Base-by-base conservation (phyloP, 2,797 vertebrate genomes). In the Leptatherina wallacei region DNA sequence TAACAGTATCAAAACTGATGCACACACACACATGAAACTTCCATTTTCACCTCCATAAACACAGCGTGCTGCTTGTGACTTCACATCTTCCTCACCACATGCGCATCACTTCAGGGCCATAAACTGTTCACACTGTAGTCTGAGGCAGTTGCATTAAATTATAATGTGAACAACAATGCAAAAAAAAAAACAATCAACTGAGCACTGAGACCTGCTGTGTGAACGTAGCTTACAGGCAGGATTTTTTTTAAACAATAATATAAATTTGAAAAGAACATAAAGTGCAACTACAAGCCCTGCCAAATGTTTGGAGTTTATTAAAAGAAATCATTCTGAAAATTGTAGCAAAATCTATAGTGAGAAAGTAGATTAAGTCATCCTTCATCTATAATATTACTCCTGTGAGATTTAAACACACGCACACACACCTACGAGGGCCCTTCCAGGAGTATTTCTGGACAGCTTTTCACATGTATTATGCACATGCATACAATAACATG, bases 281-380 rank as follows among this genome's bases (percentile, higher is more conserved):
- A 32, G 30, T 32, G 30, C 30, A 32, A 7, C 20, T 10, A 18
- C 13, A 44, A 3, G 40, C 52, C 59, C 42, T 5, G 22, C 47
- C 58, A 73, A 29, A 44, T 71, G 57, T 58, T 73, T 12, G 7
- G 36, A 51, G 47, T 47, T 16, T 73, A 49, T 71, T 59, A 63
- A 61, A 65, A 75, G 35, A 55, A 66, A 51, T 75, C 42, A 77
- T 72, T 64, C 30, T 73, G 55, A 62, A 57, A 78, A 69, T 67
- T 62, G 62, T 61, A 69, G 54, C 65, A 62, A 61, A 75, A 65
- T 67, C 47, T 20, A 33, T 12, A 69, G 10, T 18, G 64, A 44
- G 30, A 67, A 65, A 63, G 30, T 9, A 29, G 24, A 5, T 5
- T 27, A 20, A 51, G 32, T 20, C 52, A 20, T 57, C 5, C 1